Percentiles rank a stretch among this genome's conserved stretches.
Conservation (phyloP, 2,888 invertebrate species). For the Pachycephus smyrnensis region DNA sequence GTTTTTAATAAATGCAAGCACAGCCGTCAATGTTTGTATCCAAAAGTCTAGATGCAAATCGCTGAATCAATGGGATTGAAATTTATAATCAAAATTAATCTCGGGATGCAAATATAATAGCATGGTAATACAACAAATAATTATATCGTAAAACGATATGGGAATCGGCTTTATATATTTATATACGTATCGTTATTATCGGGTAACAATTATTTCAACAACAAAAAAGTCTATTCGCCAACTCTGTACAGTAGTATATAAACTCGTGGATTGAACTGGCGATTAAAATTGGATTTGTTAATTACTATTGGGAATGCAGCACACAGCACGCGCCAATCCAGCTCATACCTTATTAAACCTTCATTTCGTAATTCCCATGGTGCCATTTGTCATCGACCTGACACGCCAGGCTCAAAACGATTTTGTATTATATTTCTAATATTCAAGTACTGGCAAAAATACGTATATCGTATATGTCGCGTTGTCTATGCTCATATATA, state of each 20-base stretch:
- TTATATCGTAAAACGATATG: slow-evolving; percentile 42
- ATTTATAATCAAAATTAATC: too few species aligned
- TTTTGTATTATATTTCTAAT: too few species aligned
- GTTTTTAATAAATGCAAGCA: too few species aligned
- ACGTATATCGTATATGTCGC: too few species aligned
- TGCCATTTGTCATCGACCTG: slow-evolving; percentile 19
- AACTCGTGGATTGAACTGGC: slow-evolving; percentile 43
- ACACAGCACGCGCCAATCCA: slow-evolving; percentile 26
- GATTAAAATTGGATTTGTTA: slow-evolving; percentile 64
- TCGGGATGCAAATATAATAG: too few species aligned
- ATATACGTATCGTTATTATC: slow-evolving; percentile 20
- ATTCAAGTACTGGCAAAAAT: too few species aligned
- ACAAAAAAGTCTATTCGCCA: too few species aligned
- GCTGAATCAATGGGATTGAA: too few species aligned
- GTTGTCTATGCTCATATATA: too few species aligned
- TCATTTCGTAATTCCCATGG: slow-evolving; percentile 56
- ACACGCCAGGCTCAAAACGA: not conserved
- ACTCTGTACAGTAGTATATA: too few species aligned
- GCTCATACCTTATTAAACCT: slow-evolving; percentile 58
- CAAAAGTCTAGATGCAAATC: too few species aligned
- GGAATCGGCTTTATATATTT: slow-evolving; percentile 50
- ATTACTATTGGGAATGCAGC: slow-evolving; percentile 51
- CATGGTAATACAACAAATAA: slow-evolving; percentile 34
- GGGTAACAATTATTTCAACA: slow-evolving; percentile 35
- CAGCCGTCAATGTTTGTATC: too few species aligned